A percentile compares a stretch with the other conserved stretches of the same genome.
Conservation (phyloP, 53 echinoderm and acorn worm genomes). For the Luidia sarsii region DNA sequence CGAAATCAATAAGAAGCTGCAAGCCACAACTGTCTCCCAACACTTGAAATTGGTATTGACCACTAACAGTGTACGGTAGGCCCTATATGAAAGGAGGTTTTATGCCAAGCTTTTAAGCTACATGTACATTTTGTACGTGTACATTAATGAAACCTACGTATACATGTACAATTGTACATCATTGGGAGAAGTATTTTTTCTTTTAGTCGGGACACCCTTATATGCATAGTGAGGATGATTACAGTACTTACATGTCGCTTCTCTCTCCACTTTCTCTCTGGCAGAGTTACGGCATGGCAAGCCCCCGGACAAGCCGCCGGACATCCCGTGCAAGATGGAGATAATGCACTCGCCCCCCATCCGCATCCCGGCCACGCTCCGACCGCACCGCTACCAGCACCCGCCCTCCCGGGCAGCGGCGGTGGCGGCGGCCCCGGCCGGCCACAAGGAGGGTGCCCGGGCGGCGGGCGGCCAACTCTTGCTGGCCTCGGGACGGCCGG, state of each 20-base stretch:
- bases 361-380: conserved; percentile 47
- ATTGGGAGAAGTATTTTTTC: background rate
- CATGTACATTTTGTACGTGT: no score
- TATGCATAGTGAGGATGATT: no score
- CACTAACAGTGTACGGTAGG: no score
- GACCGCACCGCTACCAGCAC: conserved; percentile 32
- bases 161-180: no score
- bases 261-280: conserved; percentile 4
- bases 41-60: no score
- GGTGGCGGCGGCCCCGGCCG: conserved; percentile 2
- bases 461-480: conserved; percentile 27
- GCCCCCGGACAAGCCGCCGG: conserved; percentile 82
- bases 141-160: no score
- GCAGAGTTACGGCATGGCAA: conserved; percentile 92
- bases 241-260: no score
- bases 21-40: no score
- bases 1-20: no score
- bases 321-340: conserved; percentile 32
- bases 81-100: no score
- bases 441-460: background rate
- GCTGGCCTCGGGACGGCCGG: background rate
- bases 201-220: no score
- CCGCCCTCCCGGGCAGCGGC: conserved; percentile 5
- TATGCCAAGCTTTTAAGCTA: no score
- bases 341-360: conserved; percentile 69